Base-by-base conservation (phyloP, 2,113 vertebrate species). In the Psophia crepitans region DNA sequence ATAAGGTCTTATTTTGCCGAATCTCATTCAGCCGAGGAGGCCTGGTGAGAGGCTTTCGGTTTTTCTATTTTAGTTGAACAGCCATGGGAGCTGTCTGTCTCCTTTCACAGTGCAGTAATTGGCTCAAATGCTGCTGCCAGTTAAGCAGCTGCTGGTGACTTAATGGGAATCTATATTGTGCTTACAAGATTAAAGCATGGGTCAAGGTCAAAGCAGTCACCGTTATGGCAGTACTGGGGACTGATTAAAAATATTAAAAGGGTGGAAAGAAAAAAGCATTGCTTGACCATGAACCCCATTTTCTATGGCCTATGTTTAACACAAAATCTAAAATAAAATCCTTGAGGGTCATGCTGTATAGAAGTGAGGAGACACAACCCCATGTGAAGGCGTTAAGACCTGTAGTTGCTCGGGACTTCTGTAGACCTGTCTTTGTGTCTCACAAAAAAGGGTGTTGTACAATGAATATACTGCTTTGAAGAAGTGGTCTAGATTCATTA, bases 141-240 rank as follows among this genome's bases (percentile, higher is more conserved):
- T 87, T 85, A 54, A 82, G 78, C 53, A 60, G 53, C 53, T 93
- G 64, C 81, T 73, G 11, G 70, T 83, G 68, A 56, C 68, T 89
- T 92, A 86, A 84, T 71, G 35, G 56, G 41, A 71, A 64, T 71
- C 48, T 68, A 3, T 58, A 28, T 1, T n/a, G 33, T 33, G 61
- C 48, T 93, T 26, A 60, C 39, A 88, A 64, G 64, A 83, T 27
- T 58, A 70, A 56, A 91, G 68, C 7, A 5, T 8, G 26, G 64
- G 35, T 89, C 69, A 74, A 56, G 65, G 80, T 84, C 61, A 73
- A 58, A 69, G 57, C 41, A 64, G 68, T 68, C 48, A 79, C 39
- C 3, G 3, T 56, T 64, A 58, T 0, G 4, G 26, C 21, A 90
- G 44, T 74, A 46, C 12, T 0, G 1, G 8, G 8, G 9, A 27